A percentile compares a stretch with the other conserved stretches of the same genome.
Conservation (phyloP, 1,140 invertebrate species). For the Linepithema humile region DNA sequence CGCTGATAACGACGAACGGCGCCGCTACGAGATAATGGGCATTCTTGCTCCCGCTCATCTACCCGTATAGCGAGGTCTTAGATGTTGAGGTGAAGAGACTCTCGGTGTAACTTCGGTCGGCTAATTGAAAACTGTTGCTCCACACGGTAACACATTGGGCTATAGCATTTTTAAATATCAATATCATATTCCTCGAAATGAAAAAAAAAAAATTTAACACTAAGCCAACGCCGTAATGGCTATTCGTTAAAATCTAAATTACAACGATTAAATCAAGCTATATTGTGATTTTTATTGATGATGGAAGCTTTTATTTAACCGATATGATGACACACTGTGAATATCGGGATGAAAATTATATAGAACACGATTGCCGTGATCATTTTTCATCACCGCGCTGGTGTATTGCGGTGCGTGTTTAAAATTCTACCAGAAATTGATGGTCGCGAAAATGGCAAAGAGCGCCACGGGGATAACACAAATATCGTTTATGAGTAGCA, state of each 20-base stretch:
- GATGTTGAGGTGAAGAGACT: slow-evolving; percentile 31
- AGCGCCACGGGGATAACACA: slow-evolving; percentile 40
- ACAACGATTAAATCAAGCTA: not conserved
- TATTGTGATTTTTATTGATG: not conserved
- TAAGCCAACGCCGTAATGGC: not conserved
- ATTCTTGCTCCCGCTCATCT: slow-evolving; percentile 39
- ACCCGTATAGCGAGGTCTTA: slow-evolving; percentile 1
- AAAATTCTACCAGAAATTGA: slow-evolving; percentile 51
- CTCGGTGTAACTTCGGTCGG: slow-evolving; percentile 17
- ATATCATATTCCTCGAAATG: not conserved
- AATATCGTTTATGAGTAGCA: slow-evolving; percentile 54
- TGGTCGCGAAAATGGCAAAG: slow-evolving; percentile 26
- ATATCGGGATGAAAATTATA: slow-evolving; percentile 12
- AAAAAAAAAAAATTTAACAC: not conserved
- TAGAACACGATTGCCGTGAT: not conserved
- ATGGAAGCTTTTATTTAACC: not conserved
- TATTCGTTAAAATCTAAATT: not conserved
- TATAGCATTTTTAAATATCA: not conserved
- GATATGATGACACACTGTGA: not conserved
- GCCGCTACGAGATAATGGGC: slow-evolving; percentile 49
- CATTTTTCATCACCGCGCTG: slow-evolving; percentile 37
- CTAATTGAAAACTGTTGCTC: slow-evolving; percentile 39
- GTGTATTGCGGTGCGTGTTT: slow-evolving; percentile 3
- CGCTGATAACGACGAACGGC: slow-evolving; percentile 50
- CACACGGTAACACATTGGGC: not conserved